Base-by-base conservation (phyloP, 2,888 invertebrate genomes). In the Cheilosia scutellata region DNA sequence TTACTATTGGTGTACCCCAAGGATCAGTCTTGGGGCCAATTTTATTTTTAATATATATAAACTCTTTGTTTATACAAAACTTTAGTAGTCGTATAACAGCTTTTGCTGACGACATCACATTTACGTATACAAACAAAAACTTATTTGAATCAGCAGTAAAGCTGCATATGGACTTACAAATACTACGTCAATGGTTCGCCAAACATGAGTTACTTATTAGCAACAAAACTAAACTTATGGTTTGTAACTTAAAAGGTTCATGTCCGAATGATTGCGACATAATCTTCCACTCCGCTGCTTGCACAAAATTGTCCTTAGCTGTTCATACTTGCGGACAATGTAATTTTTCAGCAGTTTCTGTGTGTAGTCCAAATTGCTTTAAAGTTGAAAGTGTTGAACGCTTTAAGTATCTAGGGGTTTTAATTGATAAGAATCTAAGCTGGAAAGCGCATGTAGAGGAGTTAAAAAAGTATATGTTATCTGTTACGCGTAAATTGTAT, bases 401-500 rank as follows among this genome's bases (percentile, higher is more conserved):
- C 11, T 55, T 27, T 16, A 68, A 55, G 42, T 68, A 66, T 42
- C 37, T 68, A 42, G 55, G 55, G 6, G 55, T 42, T 5, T 29
- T 40, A 47, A 57, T 70, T 33, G 70, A 57, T 42, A 42, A 29
- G 7, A 42, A 55, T 25, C 11, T 57, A 6, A 53, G 33, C 51
- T 66, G 65, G 53, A 66, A 42, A 53, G 53, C 40, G 25, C 66
- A 51, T 40, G 58, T 40, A 11, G 40, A 40, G 4, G 58, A 40
- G 20, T 29, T 60, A 60, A 40, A 42, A 42, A 42, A 29, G 44
- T 62, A 31, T 62, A 62, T 63, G 20, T 31, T 63, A 9, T 44
- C 62, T 65, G 47, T 40, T 40, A 20, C 25, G 13, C 44, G 37
- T 11, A 37, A 37, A 37, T 11, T 37, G 11, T 44, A 44, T 44